Evolutionary conservation across 2,888 invertebrate species (phyloP), one percentile per base, ranked within the genome.

Genomic region (Hemistola chrysoprasaria): DNA sequence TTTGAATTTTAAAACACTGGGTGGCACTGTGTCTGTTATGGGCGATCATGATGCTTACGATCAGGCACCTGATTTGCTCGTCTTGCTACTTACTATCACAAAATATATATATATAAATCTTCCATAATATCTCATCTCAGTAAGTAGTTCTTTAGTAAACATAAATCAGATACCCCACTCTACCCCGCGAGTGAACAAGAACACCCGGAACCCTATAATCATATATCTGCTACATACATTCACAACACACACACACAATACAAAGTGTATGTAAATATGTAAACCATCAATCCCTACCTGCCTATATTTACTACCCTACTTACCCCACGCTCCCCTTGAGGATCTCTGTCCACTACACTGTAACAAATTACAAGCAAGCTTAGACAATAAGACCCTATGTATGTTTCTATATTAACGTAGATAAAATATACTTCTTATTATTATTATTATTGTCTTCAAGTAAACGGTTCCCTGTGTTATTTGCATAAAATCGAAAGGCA

Each of bases 221-320:
- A 47, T 31, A 36, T 31, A 35, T 35, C 16, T 24, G 16, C 9
- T 24, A 23, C 11, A 56, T 56, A 61, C 53, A 58, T 41, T 33
- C 22, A 40, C 37, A 26, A 43, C 22, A 44, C 37, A 30, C 31
- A 41, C 37, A 45, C 28, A 29, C 30, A 22, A 22, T 47, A 25
- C 44, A 43, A 49, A 53, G 44, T 46, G 47, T 40, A 48, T 40
- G 40, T 47, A 49, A 56, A 56, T 53, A 55, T 56, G 51, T 55
- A 39, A 43, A 37, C 48, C 47, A 59, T 56, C 48, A 47, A 62
- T 64, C 60, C 57, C 53, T 54, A 30, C 22, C 9, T 34, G 28
- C 16, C 20, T 34, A 26, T 38, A 30, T 43, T 26, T 40, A 34
- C 28, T 26, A 26, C 25, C 29, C 28, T 21, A 23, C 8, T 21